Conservation (phyloP, 2,888 invertebrate genomes). For the Agapostemon virescens region DNA sequence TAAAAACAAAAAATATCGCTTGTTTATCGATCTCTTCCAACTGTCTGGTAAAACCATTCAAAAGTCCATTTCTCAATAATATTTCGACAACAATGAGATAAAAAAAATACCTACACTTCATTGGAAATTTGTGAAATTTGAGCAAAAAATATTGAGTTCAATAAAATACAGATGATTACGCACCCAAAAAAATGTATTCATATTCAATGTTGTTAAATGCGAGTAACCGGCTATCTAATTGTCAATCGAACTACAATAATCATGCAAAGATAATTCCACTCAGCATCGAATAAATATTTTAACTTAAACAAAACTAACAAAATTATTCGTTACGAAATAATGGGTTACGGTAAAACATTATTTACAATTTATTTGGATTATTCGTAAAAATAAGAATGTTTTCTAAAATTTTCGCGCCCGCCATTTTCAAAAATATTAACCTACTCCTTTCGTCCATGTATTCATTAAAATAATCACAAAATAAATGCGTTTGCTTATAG, state of each 20-base stretch:
- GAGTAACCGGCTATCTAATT: conserved; percentile 23
- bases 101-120: not conserved
- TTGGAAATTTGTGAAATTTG: not conserved
- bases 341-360: not conserved
- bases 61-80: conserved; percentile 14
- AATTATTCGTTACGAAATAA: not conserved
- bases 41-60: conserved; percentile 10
- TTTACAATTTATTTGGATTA: not conserved
- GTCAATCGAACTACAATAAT: conserved; percentile 27
- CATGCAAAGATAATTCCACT: conserved; percentile 9
- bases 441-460: not conserved
- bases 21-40: conserved; percentile 40
- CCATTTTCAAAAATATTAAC: conserved; percentile 77
- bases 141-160: not conserved
- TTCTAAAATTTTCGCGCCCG: conserved; percentile 72
- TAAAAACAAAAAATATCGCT: conserved; percentile 8
- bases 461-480: not conserved
- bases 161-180: conserved; percentile 34
- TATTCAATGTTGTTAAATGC: conserved; percentile 14
- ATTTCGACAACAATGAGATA: not conserved
- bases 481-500: not conserved
- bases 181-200: conserved; percentile 11
- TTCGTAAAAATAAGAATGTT: conserved; percentile 36
- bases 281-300: not conserved
- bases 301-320: not conserved